Conservation (phyloP, 2,888 invertebrate species). For the Drosophila paranaensis region DNA sequence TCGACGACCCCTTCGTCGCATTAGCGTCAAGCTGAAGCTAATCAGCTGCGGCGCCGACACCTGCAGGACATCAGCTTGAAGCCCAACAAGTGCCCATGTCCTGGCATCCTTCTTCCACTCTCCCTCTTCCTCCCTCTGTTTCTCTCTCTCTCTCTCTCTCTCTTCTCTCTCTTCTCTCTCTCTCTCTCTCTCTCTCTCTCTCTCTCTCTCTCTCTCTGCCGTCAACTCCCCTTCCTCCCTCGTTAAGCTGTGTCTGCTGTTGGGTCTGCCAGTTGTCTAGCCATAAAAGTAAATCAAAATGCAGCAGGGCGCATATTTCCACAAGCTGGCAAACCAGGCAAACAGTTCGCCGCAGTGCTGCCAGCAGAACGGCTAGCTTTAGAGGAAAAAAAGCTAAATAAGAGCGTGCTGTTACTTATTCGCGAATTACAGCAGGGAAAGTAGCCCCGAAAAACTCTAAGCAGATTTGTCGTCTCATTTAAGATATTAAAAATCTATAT, state of each 20-base stretch:
- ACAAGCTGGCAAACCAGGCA: slow-evolving; percentile 32
- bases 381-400: slow-evolving; percentile 1
- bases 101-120: slow-evolving; percentile 22
- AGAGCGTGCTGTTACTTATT: no score
- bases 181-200: no score
- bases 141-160: neutral
- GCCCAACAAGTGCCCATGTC: slow-evolving; percentile 66
- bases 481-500: no score
- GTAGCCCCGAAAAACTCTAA: no score
- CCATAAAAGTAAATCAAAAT: slow-evolving; percentile 77
- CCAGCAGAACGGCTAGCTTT: neutral
- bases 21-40: slow-evolving; percentile 69
- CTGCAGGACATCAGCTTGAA: slow-evolving; percentile 74
- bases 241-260: slow-evolving; percentile 4
- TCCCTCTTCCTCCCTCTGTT: no score
- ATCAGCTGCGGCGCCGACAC: slow-evolving; percentile 71
- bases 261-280: slow-evolving; percentile 55
- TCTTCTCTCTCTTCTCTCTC: neutral
- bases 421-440: no score
- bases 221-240: neutral
- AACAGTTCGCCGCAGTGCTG: slow-evolving; percentile 19
- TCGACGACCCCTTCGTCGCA: slow-evolving; percentile 49
- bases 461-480: no score
- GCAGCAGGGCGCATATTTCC: slow-evolving; percentile 65
- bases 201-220: neutral